Percentiles rank a stretch among this genome's conserved stretches.
Conservation (phyloP, 1,140 invertebrate species). For the Dreissena polymorpha region DNA sequence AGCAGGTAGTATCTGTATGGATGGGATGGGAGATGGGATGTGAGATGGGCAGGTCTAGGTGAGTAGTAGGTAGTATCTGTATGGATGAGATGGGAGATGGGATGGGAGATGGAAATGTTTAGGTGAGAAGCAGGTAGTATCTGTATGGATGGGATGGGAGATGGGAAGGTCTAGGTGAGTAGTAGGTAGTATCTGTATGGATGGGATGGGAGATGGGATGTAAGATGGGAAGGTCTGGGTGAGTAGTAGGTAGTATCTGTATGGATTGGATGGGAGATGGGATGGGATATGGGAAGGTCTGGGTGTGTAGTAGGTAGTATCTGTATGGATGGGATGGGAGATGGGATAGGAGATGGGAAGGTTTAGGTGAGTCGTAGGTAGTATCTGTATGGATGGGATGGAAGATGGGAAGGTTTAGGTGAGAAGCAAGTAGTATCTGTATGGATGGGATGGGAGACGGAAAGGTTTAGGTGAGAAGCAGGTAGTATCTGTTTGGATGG, state of each 20-base stretch:
- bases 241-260: constrained; percentile 42
- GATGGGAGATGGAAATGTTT: constrained; percentile 69
- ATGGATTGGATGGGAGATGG: no score
- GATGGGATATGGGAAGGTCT: constrained; percentile 69
- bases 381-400: no score
- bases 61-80: constrained; percentile 42
- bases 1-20: not conserved
- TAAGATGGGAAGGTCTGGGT: constrained; percentile 70
- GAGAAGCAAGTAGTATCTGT: constrained; percentile 39
- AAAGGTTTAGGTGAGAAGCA: constrained; percentile 68
- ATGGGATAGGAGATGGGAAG: no score
- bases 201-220: no score
- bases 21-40: no score
- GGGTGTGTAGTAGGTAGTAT: constrained; percentile 58
- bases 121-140: constrained; percentile 58
- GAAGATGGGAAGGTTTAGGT: constrained; percentile 71
- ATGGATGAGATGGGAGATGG: no score
- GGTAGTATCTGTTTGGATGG: no score
- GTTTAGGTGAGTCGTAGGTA: constrained; percentile 64
- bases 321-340: no score
- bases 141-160: no score
- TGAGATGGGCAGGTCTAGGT: constrained; percentile 71
- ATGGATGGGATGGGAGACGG: no score
- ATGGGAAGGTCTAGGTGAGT: constrained; percentile 71
- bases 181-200: not conserved